Base-by-base conservation (phyloP, 2,888 invertebrate species). In the Lithophane semibrunnea region DNA sequence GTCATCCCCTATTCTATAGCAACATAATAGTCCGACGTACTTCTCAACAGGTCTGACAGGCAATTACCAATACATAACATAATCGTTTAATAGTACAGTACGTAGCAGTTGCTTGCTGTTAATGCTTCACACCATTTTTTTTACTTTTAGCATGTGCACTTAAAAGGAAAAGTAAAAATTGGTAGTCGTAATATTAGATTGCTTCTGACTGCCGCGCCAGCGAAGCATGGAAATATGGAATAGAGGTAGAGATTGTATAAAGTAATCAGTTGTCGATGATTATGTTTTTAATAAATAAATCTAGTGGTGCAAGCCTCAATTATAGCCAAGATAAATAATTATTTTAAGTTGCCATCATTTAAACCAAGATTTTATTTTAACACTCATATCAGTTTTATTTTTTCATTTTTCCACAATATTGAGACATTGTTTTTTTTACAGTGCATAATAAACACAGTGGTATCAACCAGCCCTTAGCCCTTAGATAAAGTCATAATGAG, bases 1-100 rank as follows among this genome's bases (percentile, higher is more conserved):
- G 13, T 13, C 24, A 18, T 7, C 18, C 10, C 24, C 24, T 47
- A 16, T 9, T 44, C n/a, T 66, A 10, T 10, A 9, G 44, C 44
- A 29, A 64, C n/a, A 49, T 42, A 7, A 49, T 73, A 16, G 37
- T 47, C 3, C 60, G 3, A 52, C 54, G 29, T 29, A 37, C 13
- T 65, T 65, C 24, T 24, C 10, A 61, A 47, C 44, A n/a, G 0
- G 61, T 54, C n/a, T n/a, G 47, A 47, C 21, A 37, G 16, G 0
- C 1, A 37, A 64, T 47, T n/a, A 66, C 47, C 24, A 1, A 64
- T 18, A 21, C 5, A 49, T 42, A 58, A 76, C 12, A 9, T 49
- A 42, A 65, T 52, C n/a, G 8, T 66, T 76, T 7, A 42, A 24
- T 76, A 77, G 16, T 10, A 61, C 42, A 49, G 21, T 75, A 61